These are phyloP conservation scores for Drosophila bocki DNA, from an alignment of 1,140 invertebrate genomes.

Conservation along the genomic window DNA sequence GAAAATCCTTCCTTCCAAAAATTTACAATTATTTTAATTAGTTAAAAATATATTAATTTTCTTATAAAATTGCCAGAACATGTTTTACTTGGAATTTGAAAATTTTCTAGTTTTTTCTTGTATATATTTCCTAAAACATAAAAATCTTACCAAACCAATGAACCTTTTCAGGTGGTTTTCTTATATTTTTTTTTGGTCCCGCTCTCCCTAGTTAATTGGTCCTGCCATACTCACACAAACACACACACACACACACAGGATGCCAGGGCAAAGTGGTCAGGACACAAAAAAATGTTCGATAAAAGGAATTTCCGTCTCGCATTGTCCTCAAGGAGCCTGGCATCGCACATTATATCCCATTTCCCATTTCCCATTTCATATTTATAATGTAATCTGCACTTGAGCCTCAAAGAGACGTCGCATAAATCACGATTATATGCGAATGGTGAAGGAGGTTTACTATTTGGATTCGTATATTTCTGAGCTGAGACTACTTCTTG, in stretches of 20 bases:
- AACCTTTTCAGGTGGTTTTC: not conserved
- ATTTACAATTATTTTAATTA: not conserved
- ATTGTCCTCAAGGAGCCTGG: conserved; percentile 71
- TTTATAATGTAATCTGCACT: conserved; percentile 83
- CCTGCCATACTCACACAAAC: not conserved
- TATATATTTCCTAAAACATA: not conserved
- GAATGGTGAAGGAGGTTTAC: conserved; percentile 29
- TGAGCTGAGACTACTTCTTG: conserved; percentile 51
- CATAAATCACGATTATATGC: conserved; percentile 67
- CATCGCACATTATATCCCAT: conserved; percentile 54
- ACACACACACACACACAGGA: conserved; percentile 5
- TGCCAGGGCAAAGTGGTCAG: conserved; percentile 32
- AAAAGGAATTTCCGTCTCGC: conserved; percentile 72
- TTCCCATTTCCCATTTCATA: conserved; percentile 57
- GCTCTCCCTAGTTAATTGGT: conserved; percentile 27
- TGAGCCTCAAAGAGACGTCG: conserved; percentile 75
- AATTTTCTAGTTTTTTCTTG: not conserved
- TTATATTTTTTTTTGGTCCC: not conserved
- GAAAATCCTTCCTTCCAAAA: no score
- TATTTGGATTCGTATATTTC: conserved; percentile 42
- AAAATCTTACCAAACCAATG: not conserved
- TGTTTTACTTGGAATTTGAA: not conserved
- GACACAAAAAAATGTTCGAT: conserved; percentile 31
- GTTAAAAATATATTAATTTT: not conserved
- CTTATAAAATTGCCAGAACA: not conserved